A percentile compares a stretch with the other conserved stretches of the same genome.
Conservation (phyloP, 2,113 vertebrate species). For the Corythornis madagascariensis region DNA sequence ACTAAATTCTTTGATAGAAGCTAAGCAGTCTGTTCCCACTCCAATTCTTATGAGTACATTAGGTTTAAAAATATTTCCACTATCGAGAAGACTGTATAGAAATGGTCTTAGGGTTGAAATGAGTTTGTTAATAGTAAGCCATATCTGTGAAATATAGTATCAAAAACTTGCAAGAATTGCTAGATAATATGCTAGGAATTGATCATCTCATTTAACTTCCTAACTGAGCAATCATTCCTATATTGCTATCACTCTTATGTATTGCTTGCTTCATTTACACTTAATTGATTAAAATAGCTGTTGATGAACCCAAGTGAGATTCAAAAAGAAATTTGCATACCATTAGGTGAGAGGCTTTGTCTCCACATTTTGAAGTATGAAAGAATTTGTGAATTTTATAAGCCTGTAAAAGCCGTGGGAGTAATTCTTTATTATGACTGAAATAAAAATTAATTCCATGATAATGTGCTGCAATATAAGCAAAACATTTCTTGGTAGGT, state of each 20-base stretch:
- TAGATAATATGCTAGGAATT: background rate
- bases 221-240: background rate
- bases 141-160: background rate
- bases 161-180: background rate
- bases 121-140: background rate
- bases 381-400: constrained; percentile 12
- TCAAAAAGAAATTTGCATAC: background rate
- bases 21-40: background rate
- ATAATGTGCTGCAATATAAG: background rate
- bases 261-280: background rate
- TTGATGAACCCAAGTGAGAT: background rate
- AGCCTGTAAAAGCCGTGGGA: background rate
- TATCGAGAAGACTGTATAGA: background rate
- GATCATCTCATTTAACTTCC: background rate
- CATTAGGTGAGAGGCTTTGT: background rate
- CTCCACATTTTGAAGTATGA: background rate
- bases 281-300: constrained; percentile 4
- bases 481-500: background rate
- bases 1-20: background rate
- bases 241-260: background rate
- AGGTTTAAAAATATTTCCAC: background rate
- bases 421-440: constrained; percentile 4
- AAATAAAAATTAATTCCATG: background rate
- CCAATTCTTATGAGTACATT: background rate
- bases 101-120: background rate